phyloP scores from a whole-genome alignment of 2,797 vertebrate species.

The Myotis vivesi region DNA sequence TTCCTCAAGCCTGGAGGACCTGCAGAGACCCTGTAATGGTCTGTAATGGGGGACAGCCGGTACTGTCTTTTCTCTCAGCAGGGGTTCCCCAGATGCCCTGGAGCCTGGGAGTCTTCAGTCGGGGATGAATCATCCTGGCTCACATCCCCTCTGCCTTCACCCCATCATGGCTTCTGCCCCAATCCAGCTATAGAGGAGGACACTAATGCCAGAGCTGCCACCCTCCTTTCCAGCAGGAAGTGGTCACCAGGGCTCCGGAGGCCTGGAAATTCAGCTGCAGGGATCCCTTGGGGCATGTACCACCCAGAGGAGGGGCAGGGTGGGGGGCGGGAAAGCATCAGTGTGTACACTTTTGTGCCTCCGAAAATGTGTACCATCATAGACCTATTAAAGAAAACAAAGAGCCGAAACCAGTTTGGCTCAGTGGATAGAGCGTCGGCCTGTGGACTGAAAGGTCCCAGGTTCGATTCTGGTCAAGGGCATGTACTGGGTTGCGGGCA shows the following conservation, averaged over 20 bases:
- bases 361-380: neutral
- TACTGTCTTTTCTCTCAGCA: neutral
- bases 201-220: neutral
- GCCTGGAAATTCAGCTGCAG: neutral
- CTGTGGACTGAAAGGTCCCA: too few species aligned
- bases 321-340: fast-evolving
- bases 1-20: neutral
- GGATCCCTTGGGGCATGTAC: neutral
- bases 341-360: neutral
- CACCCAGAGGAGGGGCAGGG: too few species aligned
- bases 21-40: neutral
- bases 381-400: neutral
- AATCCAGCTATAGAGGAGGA: neutral
- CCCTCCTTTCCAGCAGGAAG: neutral
- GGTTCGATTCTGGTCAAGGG: too few species aligned
- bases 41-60: neutral
- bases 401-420: neutral
- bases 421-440: too few species aligned
- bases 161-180: neutral
- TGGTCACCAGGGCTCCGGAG: neutral
- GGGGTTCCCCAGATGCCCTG: neutral
- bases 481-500: too few species aligned
- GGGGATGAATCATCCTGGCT: neutral
- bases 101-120: neutral
- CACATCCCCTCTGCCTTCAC: neutral